Base-by-base conservation (phyloP, 2,113 vertebrate species). In the Canis aureus region DNA sequence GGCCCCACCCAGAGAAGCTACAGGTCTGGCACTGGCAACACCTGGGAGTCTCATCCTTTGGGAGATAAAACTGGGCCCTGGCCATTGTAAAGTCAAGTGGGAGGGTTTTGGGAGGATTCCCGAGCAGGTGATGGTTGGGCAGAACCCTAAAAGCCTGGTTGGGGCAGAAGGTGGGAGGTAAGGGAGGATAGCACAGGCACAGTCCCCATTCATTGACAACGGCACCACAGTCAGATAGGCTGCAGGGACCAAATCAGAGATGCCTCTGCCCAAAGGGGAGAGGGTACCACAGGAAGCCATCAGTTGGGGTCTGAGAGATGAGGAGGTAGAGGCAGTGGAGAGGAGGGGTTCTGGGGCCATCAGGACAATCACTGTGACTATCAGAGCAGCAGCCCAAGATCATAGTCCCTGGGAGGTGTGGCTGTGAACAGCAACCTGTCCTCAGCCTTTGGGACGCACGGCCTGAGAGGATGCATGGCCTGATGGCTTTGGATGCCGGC, bases 71-170 rank as follows among this genome's bases (percentile, higher is more conserved):
- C 32, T 1, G 13, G 49, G 71, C 51, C 17, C 5, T 8, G 4
- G 25, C 51, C 5, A 35, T 8, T 20, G 6, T 2, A 1, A 57
- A 35, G 51, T 29, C 7, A 0, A 0, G 29, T 1, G 53, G 8
- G 20, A 23, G 57, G 51, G 4, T 32, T 32, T 23, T 0, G 6
- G 23, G 73, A 22, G 43, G 20, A 25, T 13, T 53, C 11, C 55
- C 3, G 10, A n/a, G 19, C 43, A 43, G 43, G 43, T 43, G 43
- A 43, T 43, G 16, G 53, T 27, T 20, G 2, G 6, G 66, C 19
- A 78, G 67, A 71, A 20, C 11, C 10, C 74, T 2, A 16, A 57
- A 27, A 35, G 49, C 66, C 59, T 32, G 57, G 49, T 25, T 17
- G 22, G 57, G 60, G 57, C 43, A 23, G 3, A 32, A 3, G 2